Conservation (phyloP, 2,797 vertebrate species). For the Chelon auratus region DNA sequence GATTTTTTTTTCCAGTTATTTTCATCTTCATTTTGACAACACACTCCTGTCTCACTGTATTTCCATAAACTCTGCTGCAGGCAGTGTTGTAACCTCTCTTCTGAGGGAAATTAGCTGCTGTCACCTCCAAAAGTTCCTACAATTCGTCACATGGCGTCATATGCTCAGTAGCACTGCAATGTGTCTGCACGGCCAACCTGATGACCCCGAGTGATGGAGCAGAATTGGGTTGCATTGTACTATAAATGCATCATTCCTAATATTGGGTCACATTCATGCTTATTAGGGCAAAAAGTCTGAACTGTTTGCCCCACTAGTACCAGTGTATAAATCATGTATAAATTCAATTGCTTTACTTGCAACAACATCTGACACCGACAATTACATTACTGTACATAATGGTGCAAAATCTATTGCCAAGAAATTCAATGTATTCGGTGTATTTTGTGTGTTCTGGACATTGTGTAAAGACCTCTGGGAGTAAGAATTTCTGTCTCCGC, state of each 20-base stretch:
- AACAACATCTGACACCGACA: background rate
- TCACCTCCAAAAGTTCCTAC: constrained; percentile 7
- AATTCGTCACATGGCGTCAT: constrained; percentile 20
- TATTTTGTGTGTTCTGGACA: constrained; percentile 1
- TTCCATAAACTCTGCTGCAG: constrained; percentile 13
- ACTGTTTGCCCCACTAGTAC: background rate
- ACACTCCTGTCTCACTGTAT: constrained; percentile 6
- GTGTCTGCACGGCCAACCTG: background rate
- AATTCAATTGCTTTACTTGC: background rate
- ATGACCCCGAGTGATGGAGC: background rate
- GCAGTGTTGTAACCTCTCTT: constrained; percentile 11
- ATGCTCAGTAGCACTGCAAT: background rate
- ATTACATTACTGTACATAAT: background rate
- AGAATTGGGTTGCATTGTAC: background rate
- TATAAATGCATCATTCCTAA: background rate
- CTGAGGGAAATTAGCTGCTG: constrained; percentile 14
- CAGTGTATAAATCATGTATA: background rate
- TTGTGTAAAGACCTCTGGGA: constrained; percentile 11
- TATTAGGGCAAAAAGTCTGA: background rate
- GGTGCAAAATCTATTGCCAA: constrained; percentile 1
- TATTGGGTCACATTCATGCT: background rate
- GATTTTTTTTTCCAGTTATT: background rate
- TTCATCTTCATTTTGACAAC: constrained; percentile 11
- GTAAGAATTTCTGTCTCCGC: background rate
- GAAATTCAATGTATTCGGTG: background rate